A percentile compares a stretch with the other conserved stretches of the same genome.
Conservation (phyloP, 2,888 invertebrate genomes). For the Drosophila planitibia region DNA sequence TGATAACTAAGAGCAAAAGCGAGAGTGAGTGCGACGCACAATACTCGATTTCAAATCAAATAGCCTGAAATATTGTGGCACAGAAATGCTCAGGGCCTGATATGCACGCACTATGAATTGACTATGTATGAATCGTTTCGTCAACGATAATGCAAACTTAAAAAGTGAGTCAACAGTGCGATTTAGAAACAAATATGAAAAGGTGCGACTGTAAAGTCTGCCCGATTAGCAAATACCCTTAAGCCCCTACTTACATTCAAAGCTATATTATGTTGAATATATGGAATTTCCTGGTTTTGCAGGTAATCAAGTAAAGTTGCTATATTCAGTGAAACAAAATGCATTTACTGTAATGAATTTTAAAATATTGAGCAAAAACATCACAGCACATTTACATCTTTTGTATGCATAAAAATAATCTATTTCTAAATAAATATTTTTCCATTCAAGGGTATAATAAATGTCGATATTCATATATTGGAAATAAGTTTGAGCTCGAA, state of each 20-base stretch:
- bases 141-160: conserved; percentile 48
- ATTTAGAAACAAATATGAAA: not conserved
- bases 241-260: not conserved
- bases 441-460: not conserved
- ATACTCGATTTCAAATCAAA: conserved; percentile 54
- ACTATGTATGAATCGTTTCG: conserved; percentile 36
- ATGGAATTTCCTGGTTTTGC: not conserved
- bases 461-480: too few relatives aligned
- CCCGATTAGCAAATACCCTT: not conserved
- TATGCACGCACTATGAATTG: conserved; percentile 35
- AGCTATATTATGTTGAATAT: not conserved
- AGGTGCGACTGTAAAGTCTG: not conserved
- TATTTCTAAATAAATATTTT: not conserved
- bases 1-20: conserved; percentile 42
- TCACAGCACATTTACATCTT: not conserved
- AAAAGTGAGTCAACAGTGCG: not conserved
- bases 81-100: conserved; percentile 36
- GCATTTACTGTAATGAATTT: not conserved
- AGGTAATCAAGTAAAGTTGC: not conserved
- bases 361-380: not conserved
- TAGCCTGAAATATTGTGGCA: conserved; percentile 34
- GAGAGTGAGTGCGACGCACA: conserved; percentile 31
- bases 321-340: not conserved
- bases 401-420: not conserved
- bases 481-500: not conserved